phyloP scores from a whole-genome alignment of 2,113 vertebrate species.

The Microtus oregoni region DNA sequence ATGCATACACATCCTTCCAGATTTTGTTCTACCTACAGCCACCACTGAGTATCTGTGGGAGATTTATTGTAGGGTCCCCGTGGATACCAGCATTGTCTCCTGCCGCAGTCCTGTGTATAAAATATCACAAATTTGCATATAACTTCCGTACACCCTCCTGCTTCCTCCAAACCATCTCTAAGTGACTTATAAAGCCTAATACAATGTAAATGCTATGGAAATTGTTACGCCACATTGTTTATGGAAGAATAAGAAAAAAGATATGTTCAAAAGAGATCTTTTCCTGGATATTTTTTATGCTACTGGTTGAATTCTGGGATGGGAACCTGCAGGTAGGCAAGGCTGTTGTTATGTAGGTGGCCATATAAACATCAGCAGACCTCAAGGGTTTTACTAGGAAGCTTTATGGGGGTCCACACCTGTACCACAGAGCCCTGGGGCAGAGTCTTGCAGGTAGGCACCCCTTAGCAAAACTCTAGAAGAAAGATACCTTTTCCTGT shows the following conservation, averaged over 20 bases:
- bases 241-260: neutral
- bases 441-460: no score
- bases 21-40: neutral
- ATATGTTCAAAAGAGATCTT: neutral
- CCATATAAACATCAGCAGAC: rapidly evolving
- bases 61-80: neutral
- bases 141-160: neutral
- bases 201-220: neutral
- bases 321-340: neutral
- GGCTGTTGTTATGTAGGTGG: rapidly evolving
- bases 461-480: neutral
- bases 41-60: neutral
- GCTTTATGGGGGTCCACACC: neutral
- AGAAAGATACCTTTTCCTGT: neutral
- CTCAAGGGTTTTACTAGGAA: neutral
- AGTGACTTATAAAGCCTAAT: neutral
- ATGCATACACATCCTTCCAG: rapidly evolving
- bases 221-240: neutral
- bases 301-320: neutral
- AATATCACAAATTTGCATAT: neutral
- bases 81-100: neutral
- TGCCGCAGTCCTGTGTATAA: neutral
- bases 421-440: rapidly evolving
- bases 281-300: neutral
- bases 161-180: neutral